Evolutionary conservation across 2,113 vertebrate species (phyloP), one percentile per base, ranked within the genome.

Genomic region (Gymnobelideus leadbeateri): DNA sequence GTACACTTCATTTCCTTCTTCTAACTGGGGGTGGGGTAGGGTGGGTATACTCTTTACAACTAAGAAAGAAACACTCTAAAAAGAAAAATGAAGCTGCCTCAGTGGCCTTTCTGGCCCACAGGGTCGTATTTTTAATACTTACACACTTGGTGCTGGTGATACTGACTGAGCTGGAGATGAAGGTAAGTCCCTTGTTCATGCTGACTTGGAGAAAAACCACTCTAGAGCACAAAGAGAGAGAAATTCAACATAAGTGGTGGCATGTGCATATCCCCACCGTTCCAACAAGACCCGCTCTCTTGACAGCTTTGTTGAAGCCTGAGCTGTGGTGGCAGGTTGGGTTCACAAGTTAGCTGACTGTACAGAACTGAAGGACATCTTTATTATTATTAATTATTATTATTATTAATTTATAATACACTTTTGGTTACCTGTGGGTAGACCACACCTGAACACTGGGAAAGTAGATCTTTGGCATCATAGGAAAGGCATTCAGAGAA

Each of bases 131-230:
- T 25, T 49, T 28, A 54, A 94, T 98, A 99, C 99, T 99, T 98
- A 99, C 99, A 98, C 99, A 99, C 53, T 99, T 98, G 50, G 99
- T 99, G 91, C 99, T 99, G 51, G 99, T 99, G 98, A 99, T 99
- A 98, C 99, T 99, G 94, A 99, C 99, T 55, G 99, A 99, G 98
- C 99, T 99, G 98, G 99, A 99, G 98, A 99, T 99, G 98, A 99
- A 99, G 0, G 99, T 99, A 95, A 99, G 98, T 91, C 99, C 99
- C 10, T 99, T 98, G 92, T 99, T 99, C 99, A 99, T 99, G 99
- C 99, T 99, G 98, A 99, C 99, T 98, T 99, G 99, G 89, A 84
- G 68, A 84, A 84, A 84, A 84, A 99, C 68, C 68, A 84, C 68
- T n/a, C 68, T 84, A 84, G 68, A 84, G 6, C 6, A 77, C 3